Evolutionary conservation across 1,140 invertebrate species (phyloP).

Genomic region (Proales similis): DNA sequence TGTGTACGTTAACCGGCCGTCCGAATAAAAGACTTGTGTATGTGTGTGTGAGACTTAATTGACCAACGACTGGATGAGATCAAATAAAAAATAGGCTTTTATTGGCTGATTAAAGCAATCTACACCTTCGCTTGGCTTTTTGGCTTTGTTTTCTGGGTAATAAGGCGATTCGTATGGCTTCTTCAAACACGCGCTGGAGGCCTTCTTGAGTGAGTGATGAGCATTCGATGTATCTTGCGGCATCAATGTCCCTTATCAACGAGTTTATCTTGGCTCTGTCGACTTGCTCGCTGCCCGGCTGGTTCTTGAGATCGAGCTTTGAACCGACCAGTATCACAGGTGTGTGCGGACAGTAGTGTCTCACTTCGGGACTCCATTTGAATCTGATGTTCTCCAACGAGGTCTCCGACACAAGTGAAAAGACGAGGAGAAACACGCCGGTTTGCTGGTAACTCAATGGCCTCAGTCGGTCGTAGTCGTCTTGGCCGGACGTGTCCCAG

Average conservation of each 20-base stretch:
- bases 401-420: conserved; percentile 92
- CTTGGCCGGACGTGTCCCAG: conserved; percentile 55
- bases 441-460: conserved; percentile 94
- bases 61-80: too few species aligned
- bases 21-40: too few species aligned
- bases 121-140: too few species aligned
- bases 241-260: too few species aligned
- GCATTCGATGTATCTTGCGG: conserved; percentile 47
- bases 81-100: too few species aligned
- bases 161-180: conserved; percentile 56
- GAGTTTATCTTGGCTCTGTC: too few species aligned
- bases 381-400: conserved; percentile 97
- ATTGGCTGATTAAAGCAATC: too few species aligned
- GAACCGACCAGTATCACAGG: conserved; percentile 62
- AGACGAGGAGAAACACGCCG: conserved; percentile 95
- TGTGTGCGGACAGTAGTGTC: conserved; percentile 60
- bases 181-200: conserved; percentile 57
- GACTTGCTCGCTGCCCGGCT: too few species aligned
- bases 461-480: conserved; percentile 86
- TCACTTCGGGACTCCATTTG: conserved; percentile 65
- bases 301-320: conserved; percentile 77
- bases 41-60: too few species aligned
- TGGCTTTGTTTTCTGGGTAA: conserved; percentile 50
- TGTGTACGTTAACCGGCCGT: too few species aligned
- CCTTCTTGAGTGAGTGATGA: conserved; percentile 58